A percentile compares a stretch with the other conserved stretches of the same genome.
Conservation (phyloP, 2,113 vertebrate species). For the Corythaixoides concolor region DNA sequence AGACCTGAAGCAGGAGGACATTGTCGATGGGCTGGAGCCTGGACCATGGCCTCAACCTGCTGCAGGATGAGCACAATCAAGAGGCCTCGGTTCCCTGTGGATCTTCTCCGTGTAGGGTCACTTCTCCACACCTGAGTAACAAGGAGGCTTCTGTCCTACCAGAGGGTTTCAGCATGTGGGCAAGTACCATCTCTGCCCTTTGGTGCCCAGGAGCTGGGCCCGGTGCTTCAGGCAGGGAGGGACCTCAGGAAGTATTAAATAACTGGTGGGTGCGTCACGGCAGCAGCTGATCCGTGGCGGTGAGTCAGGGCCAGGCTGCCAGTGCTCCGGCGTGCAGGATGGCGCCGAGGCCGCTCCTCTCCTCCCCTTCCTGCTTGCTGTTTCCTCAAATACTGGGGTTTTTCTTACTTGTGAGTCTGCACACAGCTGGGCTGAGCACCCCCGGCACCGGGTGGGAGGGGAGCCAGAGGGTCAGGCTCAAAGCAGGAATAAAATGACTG, state of each 20-base stretch:
- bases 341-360: neutral
- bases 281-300: neutral
- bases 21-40: neutral
- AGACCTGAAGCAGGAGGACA: neutral
- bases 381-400: neutral
- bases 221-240: neutral
- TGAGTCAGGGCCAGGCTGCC: constrained; percentile 1
- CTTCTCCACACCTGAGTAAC: neutral
- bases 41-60: rapidly evolving
- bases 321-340: neutral
- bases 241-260: neutral
- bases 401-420: neutral
- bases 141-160: neutral
- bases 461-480: neutral
- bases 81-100: neutral
- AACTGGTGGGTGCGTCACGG: neutral
- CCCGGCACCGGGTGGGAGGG: neutral
- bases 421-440: neutral
- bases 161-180: neutral
- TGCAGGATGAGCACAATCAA: neutral
- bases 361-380: neutral
- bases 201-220: neutral
- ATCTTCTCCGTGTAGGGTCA: neutral
- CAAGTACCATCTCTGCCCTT: neutral
- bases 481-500: neutral